Base-by-base conservation (phyloP, 2,797 vertebrate species). In the Florisuga fusca region DNA sequence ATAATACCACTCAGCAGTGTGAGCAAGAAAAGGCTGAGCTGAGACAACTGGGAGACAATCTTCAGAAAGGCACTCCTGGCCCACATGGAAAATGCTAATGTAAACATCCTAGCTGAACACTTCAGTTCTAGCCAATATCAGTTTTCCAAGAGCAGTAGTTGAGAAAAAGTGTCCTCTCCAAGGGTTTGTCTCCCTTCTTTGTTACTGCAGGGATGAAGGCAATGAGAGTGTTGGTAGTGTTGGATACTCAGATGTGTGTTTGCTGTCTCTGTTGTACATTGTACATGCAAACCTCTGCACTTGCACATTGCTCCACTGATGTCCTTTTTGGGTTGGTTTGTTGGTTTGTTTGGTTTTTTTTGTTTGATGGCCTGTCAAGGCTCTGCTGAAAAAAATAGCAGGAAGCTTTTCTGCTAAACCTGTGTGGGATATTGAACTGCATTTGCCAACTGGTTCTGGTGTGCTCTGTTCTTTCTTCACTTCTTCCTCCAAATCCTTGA, bases 111-210 rank as follows among this genome's bases (percentile, higher is more conserved):
- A 16, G 10, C 22, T 43, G 53, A 26, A 71, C 17, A 8, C 19
- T 59, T 68, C 25, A 9, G 12, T 64, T 80, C 15, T 46, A 68
- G 50, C 19, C 12, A 41, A 2, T 25, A 61, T 9, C 22, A 27
- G 11, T 80, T 69, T 68, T 64, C 26, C 21, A 48, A 31, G 67
- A 46, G 19, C 0, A 67, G 41, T 55, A 34, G 25, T 2, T 83
- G 54, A 63, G 63, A 54, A 89, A 29, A 13, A 15, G 2, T 0
- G 0, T 59, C 14, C 11, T 29, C 45, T 29, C 0, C 1, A 33
- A 77, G 17, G 12, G 17, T 59, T 87, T 84, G 58, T 57, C 26
- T 71, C 53, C 17, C 26, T 66, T 15, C 29, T 27, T 12, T 62
- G 16, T 57, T 36, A 18, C 18, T 62, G 26, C n/a, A 58, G 15